phyloP scores from a whole-genome alignment of 1,140 invertebrate genomes.

The Drepana arcuata region DNA sequence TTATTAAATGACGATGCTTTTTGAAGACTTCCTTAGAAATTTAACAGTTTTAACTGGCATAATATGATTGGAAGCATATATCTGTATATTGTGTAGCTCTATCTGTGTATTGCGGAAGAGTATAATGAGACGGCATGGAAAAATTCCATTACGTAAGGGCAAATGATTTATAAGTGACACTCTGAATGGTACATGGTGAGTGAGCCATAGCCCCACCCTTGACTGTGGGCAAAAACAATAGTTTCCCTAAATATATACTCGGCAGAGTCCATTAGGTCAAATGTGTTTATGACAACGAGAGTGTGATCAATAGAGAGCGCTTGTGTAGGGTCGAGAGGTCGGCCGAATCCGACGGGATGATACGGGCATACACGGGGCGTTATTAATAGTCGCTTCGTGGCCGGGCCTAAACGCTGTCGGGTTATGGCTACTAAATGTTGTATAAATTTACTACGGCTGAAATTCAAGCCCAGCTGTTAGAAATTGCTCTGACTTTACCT shows the following conservation, averaged over 20 bases:
- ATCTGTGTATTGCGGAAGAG: too few relatives aligned
- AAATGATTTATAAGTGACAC: conserved; percentile 16
- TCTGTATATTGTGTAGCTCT: too few relatives aligned
- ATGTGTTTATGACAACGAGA: conserved; percentile 51
- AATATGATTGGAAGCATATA: too few relatives aligned
- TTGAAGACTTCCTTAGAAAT: too few relatives aligned
- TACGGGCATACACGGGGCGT: conserved; percentile 25
- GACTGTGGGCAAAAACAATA: conserved; percentile 49
- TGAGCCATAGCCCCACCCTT: conserved; percentile 20
- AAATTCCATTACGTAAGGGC: neutral
- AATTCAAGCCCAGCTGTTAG: too few relatives aligned
- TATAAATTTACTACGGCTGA: conserved; percentile 16
- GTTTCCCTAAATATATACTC: conserved; percentile 27
- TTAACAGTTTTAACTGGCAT: too few relatives aligned
- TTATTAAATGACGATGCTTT: too few relatives aligned
- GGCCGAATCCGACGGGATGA: conserved; percentile 23
- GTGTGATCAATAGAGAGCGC: conserved; percentile 49
- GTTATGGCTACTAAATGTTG: conserved; percentile 19
- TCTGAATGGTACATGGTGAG: conserved; percentile 18
- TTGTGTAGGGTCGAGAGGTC: conserved; percentile 28
- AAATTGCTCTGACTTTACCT: too few relatives aligned
- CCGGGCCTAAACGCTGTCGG: conserved; percentile 21
- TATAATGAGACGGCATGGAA: too few relatives aligned
- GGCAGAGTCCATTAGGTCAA: conserved; percentile 48
- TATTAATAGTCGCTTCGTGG: conserved; percentile 45